Conservation (phyloP, 2,113 vertebrate species). For the Oreochromis spilurus region DNA sequence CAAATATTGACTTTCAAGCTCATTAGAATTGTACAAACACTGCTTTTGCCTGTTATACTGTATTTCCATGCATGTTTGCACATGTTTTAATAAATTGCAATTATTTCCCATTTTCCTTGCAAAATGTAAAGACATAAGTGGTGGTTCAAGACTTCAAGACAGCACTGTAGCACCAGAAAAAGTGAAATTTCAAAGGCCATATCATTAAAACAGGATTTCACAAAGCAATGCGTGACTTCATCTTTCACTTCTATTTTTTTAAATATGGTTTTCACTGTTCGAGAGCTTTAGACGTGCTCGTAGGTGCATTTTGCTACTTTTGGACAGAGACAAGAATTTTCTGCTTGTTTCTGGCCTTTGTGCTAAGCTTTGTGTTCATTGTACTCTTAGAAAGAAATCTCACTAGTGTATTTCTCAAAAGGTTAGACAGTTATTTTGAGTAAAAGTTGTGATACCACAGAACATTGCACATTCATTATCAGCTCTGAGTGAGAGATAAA, state of each 20-base stretch:
- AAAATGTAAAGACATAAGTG: not conserved
- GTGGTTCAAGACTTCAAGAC: not conserved
- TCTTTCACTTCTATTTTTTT: not conserved
- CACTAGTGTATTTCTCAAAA: not conserved
- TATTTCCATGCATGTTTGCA: not conserved
- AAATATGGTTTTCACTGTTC: not conserved
- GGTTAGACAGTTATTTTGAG: not conserved
- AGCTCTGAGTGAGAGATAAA: not conserved
- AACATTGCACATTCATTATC: not conserved
- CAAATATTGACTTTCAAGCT: not conserved
- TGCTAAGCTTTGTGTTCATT: not conserved
- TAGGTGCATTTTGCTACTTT: not conserved
- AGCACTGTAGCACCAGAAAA: not conserved
- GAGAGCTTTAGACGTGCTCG: not conserved
- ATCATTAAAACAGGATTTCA: not conserved
- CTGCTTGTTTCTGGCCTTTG: not conserved
- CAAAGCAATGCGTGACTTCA: not conserved
- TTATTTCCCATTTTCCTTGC: not conserved
- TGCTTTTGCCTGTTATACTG: not conserved
- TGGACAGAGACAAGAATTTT: not conserved
- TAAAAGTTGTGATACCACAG: not conserved
- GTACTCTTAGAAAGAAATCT: not conserved
- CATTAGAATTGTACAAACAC: not conserved
- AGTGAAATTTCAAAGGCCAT: not conserved
- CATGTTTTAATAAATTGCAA: not conserved